A percentile compares a stretch with the other conserved stretches of the same genome.
phyloP scores from a whole-genome alignment of 2,797 vertebrate genomes.

The Salarias fasciatus region DNA sequence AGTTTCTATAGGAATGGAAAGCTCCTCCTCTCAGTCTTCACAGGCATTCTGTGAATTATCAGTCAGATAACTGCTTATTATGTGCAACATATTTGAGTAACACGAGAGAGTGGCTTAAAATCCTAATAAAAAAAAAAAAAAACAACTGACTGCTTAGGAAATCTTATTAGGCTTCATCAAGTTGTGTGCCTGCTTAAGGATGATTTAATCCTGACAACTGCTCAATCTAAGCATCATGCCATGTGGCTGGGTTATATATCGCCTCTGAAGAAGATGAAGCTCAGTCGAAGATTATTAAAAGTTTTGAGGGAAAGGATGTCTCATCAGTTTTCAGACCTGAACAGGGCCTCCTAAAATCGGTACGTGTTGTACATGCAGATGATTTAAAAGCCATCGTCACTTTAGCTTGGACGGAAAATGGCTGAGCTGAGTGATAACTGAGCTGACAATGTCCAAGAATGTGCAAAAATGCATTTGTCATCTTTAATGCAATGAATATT shows the following conservation, averaged over 20 bases:
- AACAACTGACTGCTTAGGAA: neutral
- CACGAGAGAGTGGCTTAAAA: no score
- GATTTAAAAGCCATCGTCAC: neutral
- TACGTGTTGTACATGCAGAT: neutral
- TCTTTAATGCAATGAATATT: neutral
- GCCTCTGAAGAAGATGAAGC: no score
- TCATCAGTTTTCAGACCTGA: no score
- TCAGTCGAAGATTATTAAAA: no score
- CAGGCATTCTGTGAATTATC: conserved; percentile 1
- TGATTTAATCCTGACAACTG: conserved; percentile 29
- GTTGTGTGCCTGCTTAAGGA: neutral
- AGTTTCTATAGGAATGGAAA: conserved; percentile 36
- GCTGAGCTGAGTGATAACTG: neutral
- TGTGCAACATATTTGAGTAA: neutral
- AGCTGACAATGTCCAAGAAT: neutral
- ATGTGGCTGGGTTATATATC: conserved; percentile 13
- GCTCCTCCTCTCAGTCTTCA: conserved; percentile 29
- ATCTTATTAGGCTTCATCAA: neutral
- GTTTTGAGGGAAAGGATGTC: no score
- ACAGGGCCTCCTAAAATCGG: no score
- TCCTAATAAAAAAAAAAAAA: neutral
- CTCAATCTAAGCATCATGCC: conserved; percentile 11
- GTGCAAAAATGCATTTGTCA: neutral
- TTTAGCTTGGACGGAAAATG: no score
- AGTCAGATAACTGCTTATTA: neutral